Evolutionary conservation across 2,113 vertebrate genomes (phyloP), one percentile per base, ranked within the genome.

Genomic region (Melospiza melodia): DNA sequence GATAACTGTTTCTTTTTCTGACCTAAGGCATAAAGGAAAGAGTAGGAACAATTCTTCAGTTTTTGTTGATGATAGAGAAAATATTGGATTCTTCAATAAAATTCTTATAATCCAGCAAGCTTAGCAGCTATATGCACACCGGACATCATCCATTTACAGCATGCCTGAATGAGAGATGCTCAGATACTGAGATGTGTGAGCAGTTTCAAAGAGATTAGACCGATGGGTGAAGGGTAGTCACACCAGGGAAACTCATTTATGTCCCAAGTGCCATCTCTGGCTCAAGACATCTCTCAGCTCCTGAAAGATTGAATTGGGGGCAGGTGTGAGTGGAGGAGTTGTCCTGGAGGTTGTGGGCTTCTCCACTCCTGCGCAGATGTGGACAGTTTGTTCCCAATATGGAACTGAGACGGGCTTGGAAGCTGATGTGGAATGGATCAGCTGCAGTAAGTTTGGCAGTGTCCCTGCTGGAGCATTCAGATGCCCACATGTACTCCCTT

Each of bases 141-240:
- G 62, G n/a, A 27, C 4, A 15, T 27, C 12, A 44, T 46, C 54
- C 2, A 22, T 74, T 82, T 79, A 25, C 28, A 75, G 25, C 28
- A 44, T 44, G 18, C 15, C 12, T 62, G 24, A 10, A 37, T 66
- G 41, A 76, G 49, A 20, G 22, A 27, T 81, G 27, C 35, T 82
- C 1, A 1, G 37, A 66, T 43, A 28, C 19, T 2, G 62, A 68
- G 14, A n/a, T 1, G 1, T 54, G 10, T 58, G n/a, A 58, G 69
- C 21, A 25, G 9, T 67, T 79, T 58, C 11, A 58, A 46, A 67
- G 11, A 12, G 17, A 37, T 71, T 81, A 78, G 43, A 19, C 27
- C 39, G 66, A 37, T 31, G 10, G 11, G 6, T 79, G 57, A 83
- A 43, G 35, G 10, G 22, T 20, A 25, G 30, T 51, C 17, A 22